Evolutionary conservation across 2,888 invertebrate genomes (phyloP).

Genomic region (Cheilosia pagana): DNA sequence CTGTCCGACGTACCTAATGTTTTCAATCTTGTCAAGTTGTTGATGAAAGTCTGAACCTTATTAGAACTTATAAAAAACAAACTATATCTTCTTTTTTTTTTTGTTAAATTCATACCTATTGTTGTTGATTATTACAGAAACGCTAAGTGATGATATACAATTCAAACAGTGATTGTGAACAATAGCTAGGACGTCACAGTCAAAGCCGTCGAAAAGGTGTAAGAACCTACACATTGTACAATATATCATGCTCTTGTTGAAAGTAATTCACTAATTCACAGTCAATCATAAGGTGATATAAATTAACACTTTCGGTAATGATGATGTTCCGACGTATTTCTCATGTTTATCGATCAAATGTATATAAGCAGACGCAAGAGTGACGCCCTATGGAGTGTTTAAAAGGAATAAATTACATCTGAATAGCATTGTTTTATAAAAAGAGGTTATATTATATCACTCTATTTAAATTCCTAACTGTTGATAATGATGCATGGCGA

Average conservation of each 20-base stretch:
- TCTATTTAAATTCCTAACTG: too few species aligned
- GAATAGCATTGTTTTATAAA: too few species aligned
- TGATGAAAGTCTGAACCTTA: too few species aligned
- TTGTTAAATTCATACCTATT: too few species aligned
- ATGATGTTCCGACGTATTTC: not conserved
- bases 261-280: slow-evolving; percentile 7
- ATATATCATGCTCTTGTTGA: slow-evolving; percentile 15
- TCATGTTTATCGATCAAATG: not conserved
- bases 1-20: not conserved
- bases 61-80: not conserved
- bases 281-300: slow-evolving; percentile 17
- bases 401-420: too few species aligned
- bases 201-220: not conserved
- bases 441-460: too few species aligned
- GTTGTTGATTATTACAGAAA: slow-evolving; percentile 26
- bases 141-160: slow-evolving; percentile 33
- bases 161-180: not conserved
- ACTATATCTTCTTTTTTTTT: slow-evolving; percentile 8
- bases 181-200: not conserved
- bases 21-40: not conserved
- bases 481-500: too few species aligned
- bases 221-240: not conserved
- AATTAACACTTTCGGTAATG: slow-evolving; percentile 10
- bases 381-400: too few species aligned
- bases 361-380: not conserved